Evolutionary conservation across 1,140 invertebrate genomes (phyloP).

Genomic region (Cyclina sinensis): DNA sequence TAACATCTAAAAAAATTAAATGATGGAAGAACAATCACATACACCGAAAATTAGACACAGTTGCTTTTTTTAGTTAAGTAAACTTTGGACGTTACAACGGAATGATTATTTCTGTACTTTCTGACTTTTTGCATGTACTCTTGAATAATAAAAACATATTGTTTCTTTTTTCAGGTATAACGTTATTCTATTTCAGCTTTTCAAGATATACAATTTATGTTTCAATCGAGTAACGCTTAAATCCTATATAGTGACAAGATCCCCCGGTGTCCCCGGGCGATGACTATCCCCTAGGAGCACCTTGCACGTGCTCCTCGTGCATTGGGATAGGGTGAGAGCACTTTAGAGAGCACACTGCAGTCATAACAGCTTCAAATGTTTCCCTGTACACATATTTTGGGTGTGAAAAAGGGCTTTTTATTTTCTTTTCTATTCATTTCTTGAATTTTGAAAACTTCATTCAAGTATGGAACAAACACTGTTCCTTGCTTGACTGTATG

Average conservation of each 20-base stretch:
- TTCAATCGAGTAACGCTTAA: background rate
- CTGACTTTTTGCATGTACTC: no score
- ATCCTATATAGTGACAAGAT: background rate
- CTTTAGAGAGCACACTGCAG: conserved; percentile 53
- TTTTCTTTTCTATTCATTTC: conserved; percentile 8
- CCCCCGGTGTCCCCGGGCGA: conserved; percentile 47
- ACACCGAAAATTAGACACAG: no score
- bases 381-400: conserved; percentile 15
- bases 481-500: background rate
- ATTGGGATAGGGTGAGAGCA: conserved; percentile 68
- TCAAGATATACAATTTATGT: background rate
- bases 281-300: conserved; percentile 46
- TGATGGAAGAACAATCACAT: no score
- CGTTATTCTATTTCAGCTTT: background rate
- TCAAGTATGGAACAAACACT: no score
- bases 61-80: no score
- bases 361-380: conserved; percentile 46
- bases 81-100: no score
- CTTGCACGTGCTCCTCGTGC: conserved; percentile 26
- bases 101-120: no score
- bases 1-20: no score
- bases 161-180: conserved; percentile 27
- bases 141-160: no score
- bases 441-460: background rate
- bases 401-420: conserved; percentile 3